Evolutionary conservation across 2,888 invertebrate species (phyloP).

Genomic region (Rhingia rostrata): DNA sequence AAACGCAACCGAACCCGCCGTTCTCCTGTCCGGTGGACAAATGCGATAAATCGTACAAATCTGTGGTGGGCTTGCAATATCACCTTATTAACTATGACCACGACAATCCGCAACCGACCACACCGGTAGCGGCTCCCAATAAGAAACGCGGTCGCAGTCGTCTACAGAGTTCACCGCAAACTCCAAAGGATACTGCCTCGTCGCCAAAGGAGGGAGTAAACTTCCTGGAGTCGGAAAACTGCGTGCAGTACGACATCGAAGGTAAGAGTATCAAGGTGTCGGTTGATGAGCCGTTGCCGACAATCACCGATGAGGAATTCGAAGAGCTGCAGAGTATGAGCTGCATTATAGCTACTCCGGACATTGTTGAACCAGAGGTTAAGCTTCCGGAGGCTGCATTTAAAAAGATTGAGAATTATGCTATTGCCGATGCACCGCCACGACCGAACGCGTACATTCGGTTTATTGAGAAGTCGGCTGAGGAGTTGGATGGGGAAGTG

Average conservation of each 20-base stretch:
- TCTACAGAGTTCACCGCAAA: conserved; percentile 84
- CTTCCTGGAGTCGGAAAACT: conserved; percentile 92
- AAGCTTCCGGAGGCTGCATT: conserved; percentile 89
- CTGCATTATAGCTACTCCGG: conserved; percentile 80
- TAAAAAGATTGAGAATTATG: conserved; percentile 89
- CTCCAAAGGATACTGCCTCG: conserved; percentile 79
- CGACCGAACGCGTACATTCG: conserved; percentile 95
- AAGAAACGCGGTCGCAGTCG: conserved; percentile 86
- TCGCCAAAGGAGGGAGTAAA: conserved; percentile 83
- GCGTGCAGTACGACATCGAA: conserved; percentile 94
- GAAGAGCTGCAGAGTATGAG: conserved; percentile 79
- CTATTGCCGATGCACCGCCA: conserved; percentile 91
- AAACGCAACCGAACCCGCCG: conserved; percentile 88
- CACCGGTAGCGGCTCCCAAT: conserved; percentile 86
- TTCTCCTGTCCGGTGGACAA: conserved; percentile 93
- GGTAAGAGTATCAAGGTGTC: conserved; percentile 88
- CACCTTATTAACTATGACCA: conserved; percentile 94
- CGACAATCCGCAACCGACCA: conserved; percentile 88
- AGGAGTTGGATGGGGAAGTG: conserved; percentile 95
- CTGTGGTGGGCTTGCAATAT: conserved; percentile 92
- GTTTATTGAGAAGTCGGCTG: conserved; percentile 96
- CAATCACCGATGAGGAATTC: conserved; percentile 88
- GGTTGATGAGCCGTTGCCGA: conserved; percentile 87
- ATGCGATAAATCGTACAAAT: conserved; percentile 93
- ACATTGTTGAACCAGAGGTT: conserved; percentile 82